A percentile compares a stretch with the other conserved stretches of the same genome.
Conservation (phyloP, 1,140 invertebrate species). For the Drosophila burlai region DNA sequence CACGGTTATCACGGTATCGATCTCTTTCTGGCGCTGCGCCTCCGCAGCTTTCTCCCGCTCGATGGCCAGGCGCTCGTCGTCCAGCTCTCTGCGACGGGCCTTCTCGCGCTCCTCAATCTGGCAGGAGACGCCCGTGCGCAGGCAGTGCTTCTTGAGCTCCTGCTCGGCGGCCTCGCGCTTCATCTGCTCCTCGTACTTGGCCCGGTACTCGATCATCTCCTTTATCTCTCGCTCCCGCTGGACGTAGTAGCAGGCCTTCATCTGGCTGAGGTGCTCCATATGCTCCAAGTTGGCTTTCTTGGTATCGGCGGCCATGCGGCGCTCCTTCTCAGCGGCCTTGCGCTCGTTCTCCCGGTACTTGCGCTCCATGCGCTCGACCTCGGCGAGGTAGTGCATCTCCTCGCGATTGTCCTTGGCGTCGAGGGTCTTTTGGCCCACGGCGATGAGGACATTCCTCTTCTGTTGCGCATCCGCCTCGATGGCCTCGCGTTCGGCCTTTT, state of each 20-base stretch:
- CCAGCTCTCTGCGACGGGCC: slow-evolving; percentile 50
- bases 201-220: slow-evolving; percentile 42
- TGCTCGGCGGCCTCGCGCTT: slow-evolving; percentile 42
- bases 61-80: slow-evolving; percentile 41
- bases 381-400: slow-evolving; percentile 70
- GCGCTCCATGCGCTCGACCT: slow-evolving; percentile 65
- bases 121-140: slow-evolving; percentile 45
- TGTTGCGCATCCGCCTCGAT: slow-evolving; percentile 45
- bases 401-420: slow-evolving; percentile 67
- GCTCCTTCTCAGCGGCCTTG: slow-evolving; percentile 45
- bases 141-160: slow-evolving; percentile 39
- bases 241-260: slow-evolving; percentile 59
- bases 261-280: slow-evolving; percentile 50
- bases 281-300: slow-evolving; percentile 58
- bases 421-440: slow-evolving; percentile 64
- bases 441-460: slow-evolving; percentile 50
- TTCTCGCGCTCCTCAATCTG: slow-evolving; percentile 68
- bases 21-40: slow-evolving; percentile 57
- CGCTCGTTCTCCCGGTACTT: slow-evolving; percentile 63
- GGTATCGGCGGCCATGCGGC: slow-evolving; percentile 38
- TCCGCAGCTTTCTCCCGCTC: slow-evolving; percentile 31
- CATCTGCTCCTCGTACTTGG: slow-evolving; percentile 35
- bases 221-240: slow-evolving; percentile 55
- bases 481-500: slow-evolving; percentile 50
- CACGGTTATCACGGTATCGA: slow-evolving; percentile 66